Percentiles rank a stretch among this genome's conserved stretches.
phyloP scores from a whole-genome alignment of 2,888 invertebrate genomes.

The Chalcosyrphus nemorum region DNA sequence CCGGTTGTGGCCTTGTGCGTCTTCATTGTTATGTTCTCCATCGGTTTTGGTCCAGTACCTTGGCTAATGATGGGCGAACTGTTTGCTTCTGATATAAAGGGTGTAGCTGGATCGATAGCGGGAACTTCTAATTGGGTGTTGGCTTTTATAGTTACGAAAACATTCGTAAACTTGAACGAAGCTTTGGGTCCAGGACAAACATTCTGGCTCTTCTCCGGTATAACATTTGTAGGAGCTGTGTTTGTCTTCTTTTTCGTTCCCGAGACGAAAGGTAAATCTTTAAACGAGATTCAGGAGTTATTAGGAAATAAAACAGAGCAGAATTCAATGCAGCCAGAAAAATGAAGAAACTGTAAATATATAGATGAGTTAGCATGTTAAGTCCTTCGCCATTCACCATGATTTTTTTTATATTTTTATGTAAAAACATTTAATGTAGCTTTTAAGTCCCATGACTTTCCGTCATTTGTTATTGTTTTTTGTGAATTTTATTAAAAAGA shows the following conservation, averaged over 20 bases:
- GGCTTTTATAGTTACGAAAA: slow-evolving; percentile 91
- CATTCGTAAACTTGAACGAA: slow-evolving; percentile 84
- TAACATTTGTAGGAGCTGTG: slow-evolving; percentile 86
- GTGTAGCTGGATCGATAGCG: slow-evolving; percentile 89
- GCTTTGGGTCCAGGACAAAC: slow-evolving; percentile 85
- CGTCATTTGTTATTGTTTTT: slow-evolving; percentile 63
- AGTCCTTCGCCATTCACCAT: slow-evolving; percentile 30
- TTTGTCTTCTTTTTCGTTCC: slow-evolving; percentile 86
- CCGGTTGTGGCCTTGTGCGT: slow-evolving; percentile 89
- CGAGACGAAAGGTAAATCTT: slow-evolving; percentile 84
- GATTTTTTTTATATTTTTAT: slow-evolving; percentile 10
- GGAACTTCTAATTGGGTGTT: slow-evolving; percentile 92
- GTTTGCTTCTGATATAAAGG: slow-evolving; percentile 90
- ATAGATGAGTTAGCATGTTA: neutral
- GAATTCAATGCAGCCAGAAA: slow-evolving; percentile 38
- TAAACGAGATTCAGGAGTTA: slow-evolving; percentile 80
- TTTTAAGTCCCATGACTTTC: slow-evolving; percentile 44
- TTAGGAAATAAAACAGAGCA: slow-evolving; percentile 75
- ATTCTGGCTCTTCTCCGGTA: slow-evolving; percentile 89
- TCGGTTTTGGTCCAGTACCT: slow-evolving; percentile 94
- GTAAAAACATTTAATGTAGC: slow-evolving; percentile 23
- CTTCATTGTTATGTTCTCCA: slow-evolving; percentile 90
- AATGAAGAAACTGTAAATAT: slow-evolving; percentile 3
- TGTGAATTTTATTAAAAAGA: slow-evolving; percentile 48
- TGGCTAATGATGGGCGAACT: slow-evolving; percentile 90